phyloP scores from a whole-genome alignment of 2,888 invertebrate species.

The Acleris cristana region DNA sequence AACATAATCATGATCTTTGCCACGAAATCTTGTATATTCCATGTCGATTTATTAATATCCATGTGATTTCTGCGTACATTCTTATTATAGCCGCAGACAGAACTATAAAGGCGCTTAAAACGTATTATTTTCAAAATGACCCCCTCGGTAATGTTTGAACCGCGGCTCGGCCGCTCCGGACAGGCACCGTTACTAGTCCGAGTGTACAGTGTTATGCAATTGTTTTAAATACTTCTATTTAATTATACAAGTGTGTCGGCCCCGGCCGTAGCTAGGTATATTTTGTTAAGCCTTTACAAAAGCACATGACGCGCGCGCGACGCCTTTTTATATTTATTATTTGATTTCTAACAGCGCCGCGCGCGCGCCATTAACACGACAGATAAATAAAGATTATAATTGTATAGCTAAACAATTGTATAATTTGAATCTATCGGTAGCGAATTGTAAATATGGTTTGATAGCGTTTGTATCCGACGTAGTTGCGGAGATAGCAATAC shows the following conservation, averaged over 20 bases:
- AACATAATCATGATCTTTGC: too few relatives aligned
- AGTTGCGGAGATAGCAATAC: slow-evolving; percentile 73
- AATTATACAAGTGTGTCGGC: slow-evolving; percentile 58
- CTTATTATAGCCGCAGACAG: too few relatives aligned
- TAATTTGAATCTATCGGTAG: slow-evolving; percentile 60
- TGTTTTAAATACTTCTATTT: slow-evolving; percentile 75
- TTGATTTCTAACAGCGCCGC: slow-evolving; percentile 20
- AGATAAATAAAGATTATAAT: slow-evolving; percentile 54
- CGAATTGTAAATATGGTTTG: slow-evolving; percentile 72
- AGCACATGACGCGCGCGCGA: slow-evolving; percentile 40
- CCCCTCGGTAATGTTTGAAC: background rate
- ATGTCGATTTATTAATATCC: too few relatives aligned
- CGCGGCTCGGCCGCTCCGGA: slow-evolving; percentile 32
- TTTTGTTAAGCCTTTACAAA: slow-evolving; percentile 74
- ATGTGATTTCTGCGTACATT: too few relatives aligned
- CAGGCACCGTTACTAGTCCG: slow-evolving; percentile 54
- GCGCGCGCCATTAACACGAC: slow-evolving; percentile 44
- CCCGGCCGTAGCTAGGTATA: slow-evolving; percentile 70
- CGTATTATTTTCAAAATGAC: too few relatives aligned
- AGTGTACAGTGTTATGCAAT: slow-evolving; percentile 77
- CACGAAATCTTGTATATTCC: too few relatives aligned
- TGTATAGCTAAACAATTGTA: slow-evolving; percentile 63
- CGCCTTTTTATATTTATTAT: slow-evolving; percentile 32
- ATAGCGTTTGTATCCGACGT: slow-evolving; percentile 72
- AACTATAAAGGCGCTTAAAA: too few relatives aligned